These are phyloP conservation scores for Azorinus chamasolen DNA, from an alignment of 2,888 invertebrate species.

Conservation along the genomic window DNA sequence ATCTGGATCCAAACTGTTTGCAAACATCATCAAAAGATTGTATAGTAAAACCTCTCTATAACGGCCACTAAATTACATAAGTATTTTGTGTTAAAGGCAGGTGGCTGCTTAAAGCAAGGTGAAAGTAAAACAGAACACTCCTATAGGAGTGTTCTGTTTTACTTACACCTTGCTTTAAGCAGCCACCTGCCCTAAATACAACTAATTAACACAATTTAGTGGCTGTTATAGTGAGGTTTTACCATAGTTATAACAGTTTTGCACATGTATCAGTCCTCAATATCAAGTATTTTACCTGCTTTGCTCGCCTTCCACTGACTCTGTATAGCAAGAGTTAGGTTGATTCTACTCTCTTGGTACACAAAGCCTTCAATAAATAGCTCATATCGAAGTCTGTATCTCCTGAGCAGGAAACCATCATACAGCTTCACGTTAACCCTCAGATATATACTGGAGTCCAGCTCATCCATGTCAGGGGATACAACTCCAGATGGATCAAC, in stretches of 20 bases:
- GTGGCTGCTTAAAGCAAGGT: too few species aligned
- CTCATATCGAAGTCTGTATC: conserved; percentile 65
- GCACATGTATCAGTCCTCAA: conserved; percentile 1
- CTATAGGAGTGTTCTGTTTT: too few species aligned
- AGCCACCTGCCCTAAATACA: too few species aligned
- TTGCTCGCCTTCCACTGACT: conserved; percentile 33
- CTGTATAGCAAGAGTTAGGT: conserved; percentile 47
- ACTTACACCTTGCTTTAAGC: too few species aligned
- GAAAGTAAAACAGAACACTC: too few species aligned
- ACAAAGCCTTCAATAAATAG: conserved; percentile 56
- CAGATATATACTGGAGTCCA: conserved; percentile 16
- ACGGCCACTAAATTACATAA: too few species aligned
- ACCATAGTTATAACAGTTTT: background rate
- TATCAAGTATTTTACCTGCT: conserved; percentile 20
- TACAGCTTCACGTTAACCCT: conserved; percentile 27
- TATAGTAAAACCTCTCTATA: too few species aligned
- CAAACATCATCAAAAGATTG: too few species aligned
- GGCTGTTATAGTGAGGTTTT: too few species aligned
- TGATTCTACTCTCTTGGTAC: conserved; percentile 32
- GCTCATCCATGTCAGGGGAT: conserved; percentile 16
- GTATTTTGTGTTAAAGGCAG: too few species aligned
- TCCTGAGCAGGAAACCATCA: conserved; percentile 15
- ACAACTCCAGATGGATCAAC: conserved; percentile 39
- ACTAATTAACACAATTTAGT: too few species aligned
- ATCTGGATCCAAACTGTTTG: too few species aligned